These are phyloP conservation scores for Tricholaema leucomelas DNA, from an alignment of 2,113 vertebrate species.

Conservation along the genomic window DNA sequence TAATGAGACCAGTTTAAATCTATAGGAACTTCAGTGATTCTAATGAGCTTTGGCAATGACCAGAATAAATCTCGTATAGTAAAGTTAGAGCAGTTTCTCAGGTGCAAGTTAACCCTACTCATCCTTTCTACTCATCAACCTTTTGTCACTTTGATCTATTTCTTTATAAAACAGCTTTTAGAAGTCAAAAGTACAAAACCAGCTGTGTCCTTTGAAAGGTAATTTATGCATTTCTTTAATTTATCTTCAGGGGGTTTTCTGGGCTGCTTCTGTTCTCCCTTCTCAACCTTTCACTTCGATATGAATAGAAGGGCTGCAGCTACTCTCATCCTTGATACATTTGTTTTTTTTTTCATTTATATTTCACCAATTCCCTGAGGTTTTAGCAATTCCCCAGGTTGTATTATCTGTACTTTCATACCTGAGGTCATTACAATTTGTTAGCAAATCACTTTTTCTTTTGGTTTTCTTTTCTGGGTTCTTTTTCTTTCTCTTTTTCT, in stretches of 20 bases:
- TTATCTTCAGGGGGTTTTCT: not conserved
- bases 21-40: not conserved
- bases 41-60: not conserved
- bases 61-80: not conserved
- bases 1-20: not conserved
- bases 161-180: not conserved
- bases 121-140: not conserved
- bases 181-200: not conserved
- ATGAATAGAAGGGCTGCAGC: not conserved
- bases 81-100: not conserved
- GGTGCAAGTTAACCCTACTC: not conserved
- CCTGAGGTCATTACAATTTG: not conserved
- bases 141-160: not conserved
- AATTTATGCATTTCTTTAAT: not conserved
- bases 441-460: fast-evolving
- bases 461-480: too few species aligned
- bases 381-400: not conserved
- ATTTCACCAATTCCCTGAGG: not conserved
- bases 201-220: not conserved
- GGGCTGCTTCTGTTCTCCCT: not conserved
- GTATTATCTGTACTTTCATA: not conserved
- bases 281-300: not conserved
- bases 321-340: not conserved
- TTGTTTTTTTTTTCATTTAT: too few species aligned
- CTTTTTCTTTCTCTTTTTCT: too few species aligned